Evolutionary conservation across 2,113 vertebrate species (phyloP).

Genomic region (Epinephelus fuscoguttatus): DNA sequence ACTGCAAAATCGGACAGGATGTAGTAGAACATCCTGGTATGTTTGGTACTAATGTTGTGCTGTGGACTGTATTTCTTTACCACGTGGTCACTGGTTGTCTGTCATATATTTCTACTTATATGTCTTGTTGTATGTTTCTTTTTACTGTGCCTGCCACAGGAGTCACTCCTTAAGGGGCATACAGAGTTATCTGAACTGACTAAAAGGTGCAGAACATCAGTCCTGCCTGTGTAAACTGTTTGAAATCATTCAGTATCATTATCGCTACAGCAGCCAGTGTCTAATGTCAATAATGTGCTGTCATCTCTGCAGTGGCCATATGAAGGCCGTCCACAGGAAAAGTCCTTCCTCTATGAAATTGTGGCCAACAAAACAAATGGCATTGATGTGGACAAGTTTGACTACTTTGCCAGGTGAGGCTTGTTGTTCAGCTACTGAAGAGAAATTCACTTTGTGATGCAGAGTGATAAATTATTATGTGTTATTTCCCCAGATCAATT

Average conservation of each 20-base stretch:
- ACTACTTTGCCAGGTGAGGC: constrained; percentile 93
- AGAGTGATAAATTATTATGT: neutral
- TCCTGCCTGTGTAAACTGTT: neutral
- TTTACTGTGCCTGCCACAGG: too few species aligned
- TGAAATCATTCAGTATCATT: neutral
- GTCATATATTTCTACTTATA: too few species aligned
- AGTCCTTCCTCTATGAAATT: constrained; percentile 94
- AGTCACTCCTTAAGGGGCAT: too few species aligned
- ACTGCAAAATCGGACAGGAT: too few species aligned
- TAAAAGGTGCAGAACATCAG: too few species aligned
- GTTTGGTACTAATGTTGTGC: too few species aligned
- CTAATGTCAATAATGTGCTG: neutral
- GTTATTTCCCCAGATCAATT: neutral
- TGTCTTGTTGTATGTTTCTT: too few species aligned
- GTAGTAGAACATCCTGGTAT: too few species aligned
- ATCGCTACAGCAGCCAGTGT: neutral
- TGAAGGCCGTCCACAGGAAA: constrained; percentile 84
- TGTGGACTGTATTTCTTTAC: too few species aligned
- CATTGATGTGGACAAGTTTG: constrained; percentile 96
- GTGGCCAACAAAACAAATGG: constrained; percentile 92
- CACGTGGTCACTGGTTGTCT: too few species aligned
- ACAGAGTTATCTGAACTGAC: too few species aligned
- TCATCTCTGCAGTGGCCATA: constrained; percentile 85
- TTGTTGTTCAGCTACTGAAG: neutral
- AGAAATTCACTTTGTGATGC: neutral